Evolutionary conservation across 2,113 vertebrate genomes (phyloP), one percentile per base, ranked within the genome.

Genomic region (Hypocryptadius cinnamomeus): DNA sequence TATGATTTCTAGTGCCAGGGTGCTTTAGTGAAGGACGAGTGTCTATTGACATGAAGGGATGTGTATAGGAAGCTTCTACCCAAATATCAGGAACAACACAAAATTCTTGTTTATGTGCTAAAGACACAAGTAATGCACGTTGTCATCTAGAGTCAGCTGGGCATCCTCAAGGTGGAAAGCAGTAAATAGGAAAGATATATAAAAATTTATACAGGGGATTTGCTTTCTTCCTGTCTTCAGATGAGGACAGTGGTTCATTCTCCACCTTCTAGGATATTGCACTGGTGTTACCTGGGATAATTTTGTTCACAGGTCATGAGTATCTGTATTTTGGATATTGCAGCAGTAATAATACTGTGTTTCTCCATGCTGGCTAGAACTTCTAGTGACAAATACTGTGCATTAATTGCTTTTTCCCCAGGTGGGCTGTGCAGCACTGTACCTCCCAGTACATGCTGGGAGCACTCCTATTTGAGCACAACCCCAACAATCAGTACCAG

Each of bases 391-490:
- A 87, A 73, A 30, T 20, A 28, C 28, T 7, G 37, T 71, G n/a
- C 45, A 45, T 35, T 30, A 19, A 30, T 44, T 16, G 7, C 15
- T 69, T 71, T 71, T 60, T 61, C 27, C 56, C 31, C 14, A 12
- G 0, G 5, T 25, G 59, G 50, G 17, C 54, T 73, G 40, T 60
- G 50, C 54, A 30, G 68, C 35, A 9, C 51, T 0, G 0, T 61
- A 17, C 13, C 31, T 7, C 2, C 77, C 33, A 14, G 54, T 13
- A 57, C 54, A 23, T 57, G 33, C 33, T 57, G 33, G 54, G 54
- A 57, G 21, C 54, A n/a, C 31, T 56, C 20, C 54, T 31, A 33
- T 56, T 56, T 11, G 10, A 19, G 39, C 3, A 0, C 30, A 35
- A 12, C 28, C 35, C 20, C 37, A 30, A 0, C 25, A 23, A 10